phyloP scores from a whole-genome alignment of 2,888 invertebrate species.

The Zeuzera pyrina region DNA sequence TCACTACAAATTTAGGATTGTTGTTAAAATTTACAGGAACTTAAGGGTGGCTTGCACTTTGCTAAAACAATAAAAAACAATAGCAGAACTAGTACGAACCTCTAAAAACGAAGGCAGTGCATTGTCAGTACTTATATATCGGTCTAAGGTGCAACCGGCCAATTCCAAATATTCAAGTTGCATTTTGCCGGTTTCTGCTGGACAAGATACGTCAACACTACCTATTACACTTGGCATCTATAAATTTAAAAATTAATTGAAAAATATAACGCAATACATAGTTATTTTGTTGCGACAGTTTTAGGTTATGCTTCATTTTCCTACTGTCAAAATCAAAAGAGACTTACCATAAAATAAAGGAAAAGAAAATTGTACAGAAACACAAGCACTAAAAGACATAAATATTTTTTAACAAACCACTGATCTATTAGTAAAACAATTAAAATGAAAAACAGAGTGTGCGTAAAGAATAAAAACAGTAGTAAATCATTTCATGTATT shows the following conservation, averaged over 20 bases:
- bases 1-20: too few species aligned
- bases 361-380: too few species aligned
- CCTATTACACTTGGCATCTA: conserved; percentile 59
- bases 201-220: conserved; percentile 39
- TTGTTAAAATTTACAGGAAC: too few species aligned
- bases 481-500: too few species aligned
- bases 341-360: background rate
- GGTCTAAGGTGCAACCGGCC: conserved; percentile 86
- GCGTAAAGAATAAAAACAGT: too few species aligned
- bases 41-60: too few species aligned
- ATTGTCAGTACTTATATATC: conserved; percentile 78
- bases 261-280: background rate
- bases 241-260: conserved; percentile 25
- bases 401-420: too few species aligned
- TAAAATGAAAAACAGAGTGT: too few species aligned
- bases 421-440: too few species aligned
- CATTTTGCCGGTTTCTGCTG: conserved; percentile 52
- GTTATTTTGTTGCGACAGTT: background rate
- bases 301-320: background rate
- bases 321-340: background rate
- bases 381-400: too few species aligned
- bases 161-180: conserved; percentile 80
- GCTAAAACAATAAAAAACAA: background rate
- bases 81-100: conserved; percentile 28
- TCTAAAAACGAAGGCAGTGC: conserved; percentile 81